phyloP scores from a whole-genome alignment of 2,113 vertebrate species.

The Chloropsis cyanopogon region DNA sequence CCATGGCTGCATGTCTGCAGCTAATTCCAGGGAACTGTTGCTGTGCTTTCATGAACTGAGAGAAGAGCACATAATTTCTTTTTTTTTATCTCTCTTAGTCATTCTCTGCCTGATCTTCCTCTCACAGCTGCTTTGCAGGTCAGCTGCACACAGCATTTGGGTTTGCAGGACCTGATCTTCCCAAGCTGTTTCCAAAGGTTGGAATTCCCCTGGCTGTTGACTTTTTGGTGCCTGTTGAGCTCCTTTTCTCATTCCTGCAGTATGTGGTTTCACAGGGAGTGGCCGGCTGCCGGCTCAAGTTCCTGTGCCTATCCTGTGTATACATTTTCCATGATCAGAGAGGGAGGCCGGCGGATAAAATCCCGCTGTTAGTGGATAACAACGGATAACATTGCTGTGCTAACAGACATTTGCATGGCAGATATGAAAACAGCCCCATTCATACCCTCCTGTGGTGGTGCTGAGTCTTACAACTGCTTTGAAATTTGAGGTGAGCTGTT shows the following conservation, averaged over 20 bases:
- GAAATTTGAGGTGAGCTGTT: conserved; percentile 14
- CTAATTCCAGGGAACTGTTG: not conserved
- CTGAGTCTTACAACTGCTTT: not conserved
- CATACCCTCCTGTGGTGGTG: not conserved
- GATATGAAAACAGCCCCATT: conserved; percentile 20
- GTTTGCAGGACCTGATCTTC: not conserved
- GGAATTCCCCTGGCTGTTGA: conserved; percentile 49
- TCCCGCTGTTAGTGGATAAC: not conserved
- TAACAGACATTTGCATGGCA: not conserved
- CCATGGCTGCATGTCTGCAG: not conserved
- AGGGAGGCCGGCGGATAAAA: not conserved
- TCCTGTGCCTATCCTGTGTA: not conserved
- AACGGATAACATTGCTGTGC: not conserved
- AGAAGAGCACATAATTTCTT: not conserved
- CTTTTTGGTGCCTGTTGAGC: conserved; percentile 1
- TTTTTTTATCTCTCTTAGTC: not conserved
- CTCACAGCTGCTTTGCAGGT: not conserved
- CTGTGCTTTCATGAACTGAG: not conserved
- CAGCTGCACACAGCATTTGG: not conserved
- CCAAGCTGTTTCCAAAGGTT: not conserved
- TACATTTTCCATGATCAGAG: not conserved
- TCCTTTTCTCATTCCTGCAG: not conserved
- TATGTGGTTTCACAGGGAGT: conserved; percentile 51
- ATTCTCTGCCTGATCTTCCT: not conserved
- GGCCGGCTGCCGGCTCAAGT: not conserved